Base-by-base conservation (phyloP, 2,888 invertebrate genomes). In the Phrixothrix hirtus region DNA sequence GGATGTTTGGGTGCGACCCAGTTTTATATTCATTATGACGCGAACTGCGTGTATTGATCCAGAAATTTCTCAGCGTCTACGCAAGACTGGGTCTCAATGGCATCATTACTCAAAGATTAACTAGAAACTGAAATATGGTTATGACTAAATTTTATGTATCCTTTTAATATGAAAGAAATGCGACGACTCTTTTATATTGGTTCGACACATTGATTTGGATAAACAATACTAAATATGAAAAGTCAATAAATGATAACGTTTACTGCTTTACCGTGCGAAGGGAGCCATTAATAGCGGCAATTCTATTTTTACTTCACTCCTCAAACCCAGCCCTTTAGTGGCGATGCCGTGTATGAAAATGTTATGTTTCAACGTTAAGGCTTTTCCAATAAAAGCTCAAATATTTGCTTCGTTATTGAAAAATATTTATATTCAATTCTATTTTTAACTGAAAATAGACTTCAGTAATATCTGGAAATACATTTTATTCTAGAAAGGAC, bases 31-130 rank as follows among this genome's bases (percentile, higher is more conserved):
- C 63, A 65, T 66, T 63, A 62, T 63, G 52, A 57, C 46, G 58
- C 52, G 50, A 53, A 54, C 61, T 68, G 69, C 68, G 68, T 67
- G 66, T 71, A 71, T 71, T 69, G 71, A 71, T 71, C 70, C 64
- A 12, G 27, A 52, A 50, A 54, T 36, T 58, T 58, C 53, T 12
- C 51, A 60, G 54, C 63, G 61, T 66, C 61, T 66, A 70, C 69
- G 69, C 69, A 69, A 68, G 68, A 63, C 67, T 61, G 55, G 43
- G 50, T 39, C 45, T 55, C 50, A 50, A 55, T 55, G 55, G 55
- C 55, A 55, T 42, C 49, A 37, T 49, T 54, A 43, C 31, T 34
- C 39, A 49, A 21, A 54, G 54, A 54, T 43, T 54, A 48, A 49
- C 48, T 49, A 42, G 32, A 25, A 41, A 35, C 42, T 44, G 39